Evolutionary conservation across 2,797 vertebrate species (phyloP).

Genomic region (Botia almorhae): DNA sequence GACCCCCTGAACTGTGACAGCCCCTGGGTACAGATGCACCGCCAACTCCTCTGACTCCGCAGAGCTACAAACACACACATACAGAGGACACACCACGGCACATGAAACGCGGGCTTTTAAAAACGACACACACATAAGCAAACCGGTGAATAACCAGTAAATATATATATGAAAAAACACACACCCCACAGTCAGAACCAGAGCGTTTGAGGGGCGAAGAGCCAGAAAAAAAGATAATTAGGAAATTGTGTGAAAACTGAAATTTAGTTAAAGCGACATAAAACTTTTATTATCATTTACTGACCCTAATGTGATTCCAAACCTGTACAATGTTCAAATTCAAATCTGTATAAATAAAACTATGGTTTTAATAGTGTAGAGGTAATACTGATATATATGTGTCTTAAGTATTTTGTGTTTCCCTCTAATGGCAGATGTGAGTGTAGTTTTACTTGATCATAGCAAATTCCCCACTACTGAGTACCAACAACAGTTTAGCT

Average conservation of each 20-base stretch:
- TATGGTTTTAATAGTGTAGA: too few species aligned
- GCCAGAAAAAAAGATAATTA: constrained; percentile 2
- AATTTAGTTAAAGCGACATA: not conserved
- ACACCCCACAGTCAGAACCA: constrained; percentile 22
- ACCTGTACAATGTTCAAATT: too few species aligned
- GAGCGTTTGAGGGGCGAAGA: not conserved
- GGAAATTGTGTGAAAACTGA: not conserved
- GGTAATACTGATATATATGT: too few species aligned
- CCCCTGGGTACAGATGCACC: constrained; percentile 94
- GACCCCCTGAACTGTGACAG: constrained; percentile 95
- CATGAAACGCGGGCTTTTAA: not conserved
- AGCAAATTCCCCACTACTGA: too few species aligned
- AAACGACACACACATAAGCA: not conserved
- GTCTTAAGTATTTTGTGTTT: too few species aligned
- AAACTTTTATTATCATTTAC: not conserved
- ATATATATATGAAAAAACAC: not conserved
- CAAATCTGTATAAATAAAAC: too few species aligned
- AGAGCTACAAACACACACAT: constrained; percentile 79
- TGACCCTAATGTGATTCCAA: not conserved
- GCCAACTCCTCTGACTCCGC: constrained; percentile 95
- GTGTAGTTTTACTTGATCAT: too few species aligned
- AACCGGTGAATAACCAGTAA: not conserved
- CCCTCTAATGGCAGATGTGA: too few species aligned
- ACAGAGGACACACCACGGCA: constrained; percentile 23
- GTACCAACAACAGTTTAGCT: too few species aligned